Evolutionary conservation across 2,888 invertebrate species (phyloP).

Genomic region (Ferdinandea cuprea): DNA sequence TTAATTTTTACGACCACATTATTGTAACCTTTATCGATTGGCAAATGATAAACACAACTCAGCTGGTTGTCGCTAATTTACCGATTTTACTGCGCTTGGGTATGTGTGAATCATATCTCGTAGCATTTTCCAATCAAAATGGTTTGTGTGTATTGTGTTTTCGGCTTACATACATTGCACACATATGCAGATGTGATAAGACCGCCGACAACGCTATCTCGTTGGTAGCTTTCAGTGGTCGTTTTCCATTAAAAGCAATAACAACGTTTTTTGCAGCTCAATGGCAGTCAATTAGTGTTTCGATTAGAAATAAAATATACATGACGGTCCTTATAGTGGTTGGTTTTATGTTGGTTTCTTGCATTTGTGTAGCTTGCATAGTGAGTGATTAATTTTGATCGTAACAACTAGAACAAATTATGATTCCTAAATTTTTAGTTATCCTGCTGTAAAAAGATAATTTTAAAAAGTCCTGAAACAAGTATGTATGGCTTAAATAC

Average conservation of each 20-base stretch:
- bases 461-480: slow-evolving; percentile 9
- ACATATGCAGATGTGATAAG: background rate
- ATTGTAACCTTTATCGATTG: too few relatives aligned
- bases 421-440: slow-evolving; percentile 54
- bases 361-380: slow-evolving; percentile 28
- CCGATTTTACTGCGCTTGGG: too few relatives aligned
- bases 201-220: background rate
- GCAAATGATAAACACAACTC: too few relatives aligned
- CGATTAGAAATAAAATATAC: background rate
- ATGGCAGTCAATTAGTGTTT: too few relatives aligned
- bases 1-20: too few relatives aligned
- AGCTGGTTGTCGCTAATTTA: too few relatives aligned
- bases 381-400: slow-evolving; percentile 39
- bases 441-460: slow-evolving; percentile 51
- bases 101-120: too few relatives aligned
- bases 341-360: slow-evolving; percentile 31
- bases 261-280: slow-evolving; percentile 5
- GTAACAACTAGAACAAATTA: slow-evolving; percentile 14
- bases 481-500: slow-evolving; percentile 17
- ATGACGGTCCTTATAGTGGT: slow-evolving; percentile 42
- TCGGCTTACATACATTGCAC: background rate
- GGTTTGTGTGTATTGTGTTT: too few relatives aligned
- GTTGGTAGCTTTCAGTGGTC: slow-evolving; percentile 11
- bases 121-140: too few relatives aligned
- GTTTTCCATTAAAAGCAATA: slow-evolving; percentile 25